Percentiles rank a stretch among this genome's conserved stretches.
phyloP scores from a whole-genome alignment of 2,113 vertebrate species.

The Alethe diademata region DNA sequence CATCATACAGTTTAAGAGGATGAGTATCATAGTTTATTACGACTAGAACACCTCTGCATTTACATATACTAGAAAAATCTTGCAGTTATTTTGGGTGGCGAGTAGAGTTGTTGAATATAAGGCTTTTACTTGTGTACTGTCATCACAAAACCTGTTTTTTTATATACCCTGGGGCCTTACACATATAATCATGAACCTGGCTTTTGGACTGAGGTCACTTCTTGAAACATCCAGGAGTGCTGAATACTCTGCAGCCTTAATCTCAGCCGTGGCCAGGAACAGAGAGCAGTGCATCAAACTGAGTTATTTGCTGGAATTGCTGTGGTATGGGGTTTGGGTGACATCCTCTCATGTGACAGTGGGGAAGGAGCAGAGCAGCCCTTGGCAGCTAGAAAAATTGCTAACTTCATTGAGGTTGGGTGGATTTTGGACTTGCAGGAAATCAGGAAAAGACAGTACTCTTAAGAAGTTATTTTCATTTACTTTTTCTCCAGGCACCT shows the following conservation, averaged over 20 bases:
- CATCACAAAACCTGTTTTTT: neutral
- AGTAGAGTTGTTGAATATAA: neutral
- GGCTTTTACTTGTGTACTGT: neutral
- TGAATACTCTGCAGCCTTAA: neutral
- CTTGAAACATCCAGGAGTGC: neutral
- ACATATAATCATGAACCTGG: neutral
- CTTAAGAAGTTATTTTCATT: neutral
- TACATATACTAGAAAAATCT: neutral
- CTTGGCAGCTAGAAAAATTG: neutral
- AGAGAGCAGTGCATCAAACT: neutral
- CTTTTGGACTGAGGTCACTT: neutral
- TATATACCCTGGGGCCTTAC: neutral
- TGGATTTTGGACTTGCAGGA: neutral
- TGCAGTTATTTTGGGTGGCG: neutral
- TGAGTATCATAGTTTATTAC: neutral
- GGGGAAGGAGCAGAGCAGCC: neutral
- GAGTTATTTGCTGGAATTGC: neutral
- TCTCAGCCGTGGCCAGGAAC: neutral
- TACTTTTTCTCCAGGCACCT: neutral
- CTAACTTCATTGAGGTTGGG: neutral
- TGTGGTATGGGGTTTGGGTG: fast-evolving
- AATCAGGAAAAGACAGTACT: neutral
- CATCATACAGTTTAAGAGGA: neutral
- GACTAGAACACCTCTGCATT: neutral
- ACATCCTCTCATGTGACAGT: neutral